phyloP scores from a whole-genome alignment of 2,888 invertebrate species.

The Drosophila cracens region DNA sequence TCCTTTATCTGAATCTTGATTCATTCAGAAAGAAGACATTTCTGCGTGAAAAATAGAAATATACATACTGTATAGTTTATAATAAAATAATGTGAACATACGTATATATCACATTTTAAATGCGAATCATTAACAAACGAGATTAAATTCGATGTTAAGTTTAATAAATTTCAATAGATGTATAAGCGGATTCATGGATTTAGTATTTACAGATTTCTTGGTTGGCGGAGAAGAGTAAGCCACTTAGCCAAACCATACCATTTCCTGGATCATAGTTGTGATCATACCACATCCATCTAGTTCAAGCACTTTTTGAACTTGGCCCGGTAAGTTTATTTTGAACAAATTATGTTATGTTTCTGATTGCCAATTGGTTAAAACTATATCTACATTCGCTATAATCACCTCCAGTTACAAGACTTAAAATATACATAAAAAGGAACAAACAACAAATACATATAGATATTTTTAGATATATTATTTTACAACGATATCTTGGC shows the following conservation, averaged over 20 bases:
- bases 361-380: not conserved
- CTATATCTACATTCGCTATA: conserved; percentile 1
- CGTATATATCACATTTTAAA: not conserved
- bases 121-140: not conserved
- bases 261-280: conserved; percentile 33
- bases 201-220: not conserved
- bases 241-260: conserved; percentile 1
- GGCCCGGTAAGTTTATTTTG: not conserved
- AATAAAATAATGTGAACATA: not conserved
- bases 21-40: not conserved
- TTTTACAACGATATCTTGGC: not conserved
- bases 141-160: not conserved
- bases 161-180: not conserved
- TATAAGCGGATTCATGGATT: not conserved
- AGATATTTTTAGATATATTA: not conserved
- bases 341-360: not conserved
- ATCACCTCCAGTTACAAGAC: not conserved
- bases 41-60: not conserved
- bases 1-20: not conserved
- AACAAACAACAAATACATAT: not conserved
- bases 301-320: conserved; percentile 29
- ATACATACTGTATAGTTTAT: not conserved
- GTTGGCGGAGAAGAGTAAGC: not conserved
- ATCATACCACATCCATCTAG: not conserved
- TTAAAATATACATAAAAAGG: not conserved